These are phyloP conservation scores for Tetropium fuscum DNA, from an alignment of 2,888 invertebrate genomes.

Conservation along the genomic window DNA sequence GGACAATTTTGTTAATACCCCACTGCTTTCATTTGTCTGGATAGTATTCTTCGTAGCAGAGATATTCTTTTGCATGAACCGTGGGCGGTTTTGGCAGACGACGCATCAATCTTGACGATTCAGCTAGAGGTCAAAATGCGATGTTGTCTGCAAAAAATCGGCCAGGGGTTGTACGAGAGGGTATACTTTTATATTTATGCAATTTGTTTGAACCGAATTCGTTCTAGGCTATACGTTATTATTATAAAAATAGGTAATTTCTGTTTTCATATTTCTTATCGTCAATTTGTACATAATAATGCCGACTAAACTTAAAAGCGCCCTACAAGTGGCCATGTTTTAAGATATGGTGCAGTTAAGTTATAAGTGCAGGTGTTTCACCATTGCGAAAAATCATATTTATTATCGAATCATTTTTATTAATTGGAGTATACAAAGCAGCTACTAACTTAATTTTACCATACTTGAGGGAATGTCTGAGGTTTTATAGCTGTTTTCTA, in stretches of 20 bases:
- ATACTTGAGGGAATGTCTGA: slow-evolving; percentile 1
- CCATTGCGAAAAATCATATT: neutral
- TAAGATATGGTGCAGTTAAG: slow-evolving; percentile 18
- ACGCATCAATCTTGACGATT: no score
- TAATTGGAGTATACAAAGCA: neutral
- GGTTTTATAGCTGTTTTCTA: slow-evolving; percentile 20
- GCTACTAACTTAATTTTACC: neutral
- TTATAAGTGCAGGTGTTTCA: neutral
- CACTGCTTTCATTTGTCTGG: no score
- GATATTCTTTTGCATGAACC: no score
- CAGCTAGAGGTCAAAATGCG: no score
- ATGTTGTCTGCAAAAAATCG: no score
- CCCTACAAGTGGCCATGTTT: slow-evolving; percentile 1
- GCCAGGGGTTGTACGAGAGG: no score
- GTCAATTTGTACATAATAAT: slow-evolving; percentile 29
- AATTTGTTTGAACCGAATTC: slow-evolving; percentile 6
- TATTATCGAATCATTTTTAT: neutral
- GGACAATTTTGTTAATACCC: no score
- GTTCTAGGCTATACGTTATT: slow-evolving; percentile 4
- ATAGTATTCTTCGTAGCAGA: no score
- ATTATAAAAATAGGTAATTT: no score
- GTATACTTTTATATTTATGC: no score
- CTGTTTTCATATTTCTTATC: slow-evolving; percentile 28
- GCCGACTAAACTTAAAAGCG: slow-evolving; percentile 17
- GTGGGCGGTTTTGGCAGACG: no score